Evolutionary conservation across 2,797 vertebrate genomes (phyloP), one percentile per base, ranked within the genome.

Genomic region (Myiotriccus ornatus): DNA sequence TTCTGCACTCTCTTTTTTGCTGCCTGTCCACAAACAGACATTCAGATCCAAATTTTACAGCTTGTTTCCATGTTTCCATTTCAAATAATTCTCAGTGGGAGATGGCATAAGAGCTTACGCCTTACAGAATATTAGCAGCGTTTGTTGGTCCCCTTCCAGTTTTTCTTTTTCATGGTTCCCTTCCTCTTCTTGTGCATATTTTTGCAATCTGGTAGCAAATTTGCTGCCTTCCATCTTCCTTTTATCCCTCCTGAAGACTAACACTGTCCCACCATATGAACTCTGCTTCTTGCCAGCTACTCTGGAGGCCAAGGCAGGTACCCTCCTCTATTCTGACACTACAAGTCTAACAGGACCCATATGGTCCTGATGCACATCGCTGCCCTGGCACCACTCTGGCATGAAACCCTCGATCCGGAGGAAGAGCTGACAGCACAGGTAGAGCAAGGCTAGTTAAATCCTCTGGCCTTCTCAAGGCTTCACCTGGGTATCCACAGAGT

Each of bases 341-440:
- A 14, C 18, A 57, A 83, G 12, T 47, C 41, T 20, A 27, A 52
- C 7, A 35, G 57, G 37, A 93, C 15, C 30, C 30, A 6, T 1
- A 14, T 0, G 6, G 56, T 46, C 28, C 65, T 47, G 28, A 4
- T 32, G 49, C 7, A 57, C 1, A 1, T 4, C 2, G 2, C 32
- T 90, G 57, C 34, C 32, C 11, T 27, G 24, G 35, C 46, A 85
- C 21, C 64, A 25, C 35, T 18, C 41, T 46, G 46, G 21, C 32
- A 17, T 19, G 22, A 68, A 60, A 27, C 10, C 46, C 30, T 23
- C 59, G 24, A 8, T 53, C 6, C 14, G 8, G 17, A 23, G 39
- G 5, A 63, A 76, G 12, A 62, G 19, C 12, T 64, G 32, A 56
- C 5, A 50, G 24, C 22, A n/a, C 24, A 59, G 2, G 3, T 37